Evolutionary conservation across 2,888 invertebrate species (phyloP).

Genomic region (Acleris laterana): DNA sequence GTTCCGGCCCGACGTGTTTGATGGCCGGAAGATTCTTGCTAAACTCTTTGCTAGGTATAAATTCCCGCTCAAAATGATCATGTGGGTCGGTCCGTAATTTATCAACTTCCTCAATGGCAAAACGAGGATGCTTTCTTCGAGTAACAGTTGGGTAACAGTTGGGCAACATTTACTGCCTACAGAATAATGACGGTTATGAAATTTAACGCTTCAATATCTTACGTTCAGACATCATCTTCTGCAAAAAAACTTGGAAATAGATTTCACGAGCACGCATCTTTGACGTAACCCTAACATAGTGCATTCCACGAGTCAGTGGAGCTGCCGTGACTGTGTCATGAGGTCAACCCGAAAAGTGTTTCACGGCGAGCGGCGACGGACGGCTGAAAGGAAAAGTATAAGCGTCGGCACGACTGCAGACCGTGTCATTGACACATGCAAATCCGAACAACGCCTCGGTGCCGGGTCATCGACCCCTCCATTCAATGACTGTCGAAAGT

Average conservation of each 20-base stretch:
- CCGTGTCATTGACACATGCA: slow-evolving; percentile 83
- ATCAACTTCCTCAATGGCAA: slow-evolving; percentile 29
- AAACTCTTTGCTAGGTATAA: slow-evolving; percentile 77
- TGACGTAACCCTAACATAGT: slow-evolving; percentile 2
- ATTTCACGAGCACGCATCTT: neutral
- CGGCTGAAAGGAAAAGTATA: slow-evolving; percentile 80
- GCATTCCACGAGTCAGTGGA: slow-evolving; percentile 27
- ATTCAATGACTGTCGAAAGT: slow-evolving; percentile 84
- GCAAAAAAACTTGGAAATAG: neutral
- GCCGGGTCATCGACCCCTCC: slow-evolving; percentile 76
- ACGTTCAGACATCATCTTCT: neutral
- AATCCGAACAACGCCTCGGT: slow-evolving; percentile 74
- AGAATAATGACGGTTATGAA: neutral
- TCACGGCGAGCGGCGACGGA: slow-evolving; percentile 62
- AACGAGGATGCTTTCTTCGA: slow-evolving; percentile 11
- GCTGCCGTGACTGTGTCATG: slow-evolving; percentile 64
- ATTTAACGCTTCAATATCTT: too few species aligned
- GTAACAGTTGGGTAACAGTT: neutral
- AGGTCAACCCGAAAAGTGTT: slow-evolving; percentile 74
- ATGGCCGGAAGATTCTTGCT: slow-evolving; percentile 80
- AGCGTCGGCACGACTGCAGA: slow-evolving; percentile 63
- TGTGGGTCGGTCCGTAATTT: slow-evolving; percentile 47
- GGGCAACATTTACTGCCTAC: neutral
- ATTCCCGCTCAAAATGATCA: slow-evolving; percentile 64
- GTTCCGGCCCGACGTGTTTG: slow-evolving; percentile 80